Conservation (phyloP, 2,888 invertebrate species). For the Odontomyia ornata region DNA sequence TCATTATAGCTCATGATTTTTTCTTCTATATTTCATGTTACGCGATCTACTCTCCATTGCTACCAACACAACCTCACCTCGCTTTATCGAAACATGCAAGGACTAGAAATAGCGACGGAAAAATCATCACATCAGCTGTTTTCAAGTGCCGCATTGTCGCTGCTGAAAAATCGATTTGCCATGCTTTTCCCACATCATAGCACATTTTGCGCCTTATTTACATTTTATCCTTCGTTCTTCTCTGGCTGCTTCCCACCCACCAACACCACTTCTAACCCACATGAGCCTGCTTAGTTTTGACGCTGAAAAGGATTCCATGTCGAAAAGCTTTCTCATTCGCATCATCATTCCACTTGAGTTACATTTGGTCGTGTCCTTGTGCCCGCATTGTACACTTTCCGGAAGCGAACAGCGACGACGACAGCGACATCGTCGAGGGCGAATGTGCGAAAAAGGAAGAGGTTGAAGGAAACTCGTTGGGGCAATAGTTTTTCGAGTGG, state of each 20-base stretch:
- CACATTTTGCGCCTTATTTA: slow-evolving; percentile 28
- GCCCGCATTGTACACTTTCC: slow-evolving; percentile 28
- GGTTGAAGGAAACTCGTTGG: not conserved
- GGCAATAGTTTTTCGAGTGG: not conserved
- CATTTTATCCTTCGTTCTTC: not conserved
- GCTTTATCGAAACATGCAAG: not conserved
- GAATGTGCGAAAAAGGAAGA: not conserved
- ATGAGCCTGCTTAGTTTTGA: not conserved
- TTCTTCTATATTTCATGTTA: not conserved
- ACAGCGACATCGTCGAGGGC: not conserved
- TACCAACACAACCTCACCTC: not conserved
- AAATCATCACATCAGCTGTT: slow-evolving; percentile 40
- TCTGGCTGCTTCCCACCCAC: not conserved
- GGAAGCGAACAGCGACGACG: not conserved
- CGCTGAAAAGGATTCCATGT: not conserved
- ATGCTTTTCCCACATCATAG: slow-evolving; percentile 30
- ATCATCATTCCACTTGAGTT: slow-evolving; percentile 10
- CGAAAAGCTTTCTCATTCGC: slow-evolving; percentile 7
- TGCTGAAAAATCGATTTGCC: slow-evolving; percentile 31
- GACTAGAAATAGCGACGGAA: slow-evolving; percentile 16
- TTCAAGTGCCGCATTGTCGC: slow-evolving; percentile 42
- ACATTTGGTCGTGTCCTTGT: slow-evolving; percentile 24
- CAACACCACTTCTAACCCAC: not conserved
- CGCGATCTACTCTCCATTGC: not conserved
- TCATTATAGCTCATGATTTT: not conserved